Base-by-base conservation (phyloP, 2,888 invertebrate species). In the Stenodema calcarata region DNA sequence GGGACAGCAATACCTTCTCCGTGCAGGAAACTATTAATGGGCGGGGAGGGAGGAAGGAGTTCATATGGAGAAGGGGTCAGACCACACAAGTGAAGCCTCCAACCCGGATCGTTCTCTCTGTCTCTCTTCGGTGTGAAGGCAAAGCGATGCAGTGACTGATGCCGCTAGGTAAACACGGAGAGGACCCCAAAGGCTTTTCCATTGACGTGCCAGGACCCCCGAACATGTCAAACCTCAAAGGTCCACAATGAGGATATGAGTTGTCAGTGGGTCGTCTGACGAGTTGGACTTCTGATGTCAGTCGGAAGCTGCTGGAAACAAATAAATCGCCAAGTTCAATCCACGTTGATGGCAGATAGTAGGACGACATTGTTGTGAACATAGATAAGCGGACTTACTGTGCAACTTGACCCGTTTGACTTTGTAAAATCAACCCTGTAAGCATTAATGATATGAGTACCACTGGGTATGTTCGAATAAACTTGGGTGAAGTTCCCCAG, bases 141-240 rank as follows among this genome's bases (percentile, higher is more conserved):
- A 30, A 73, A 73, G 73, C n/a, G 73, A 73, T 73, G 73, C 41
- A 78, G 78, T 78, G 78, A 78, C 78, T 78, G 78, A 78, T 78
- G 78, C 78, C 78, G 78, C 78, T 78, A 44, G 78, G 44, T 78
- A 78, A 78, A 78, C 78, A 78, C 42, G 16, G 75, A 41, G 4
- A n/a, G 18, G 41, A 41, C 35, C 30, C 35, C 73, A 16, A 73
- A 30, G 73, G 73, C 30, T 73, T 41, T 73, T 41, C 73, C 73
- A 73, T 73, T 73, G 73, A 73, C 73, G 73, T 73, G 73, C 62
- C 9, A 23, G 73, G 35, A 16, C 30, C 35, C 28, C 73, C 7
- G 73, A 73, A 73, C 73, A 73, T 73, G 73, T 35, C 73, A 73
- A 41, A 41, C 73, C 73, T 41, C 73, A 73, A 41, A 73, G 16